Evolutionary conservation across 1,140 invertebrate genomes (phyloP), one percentile per base, ranked within the genome.

Genomic region (Drosophila azteca): DNA sequence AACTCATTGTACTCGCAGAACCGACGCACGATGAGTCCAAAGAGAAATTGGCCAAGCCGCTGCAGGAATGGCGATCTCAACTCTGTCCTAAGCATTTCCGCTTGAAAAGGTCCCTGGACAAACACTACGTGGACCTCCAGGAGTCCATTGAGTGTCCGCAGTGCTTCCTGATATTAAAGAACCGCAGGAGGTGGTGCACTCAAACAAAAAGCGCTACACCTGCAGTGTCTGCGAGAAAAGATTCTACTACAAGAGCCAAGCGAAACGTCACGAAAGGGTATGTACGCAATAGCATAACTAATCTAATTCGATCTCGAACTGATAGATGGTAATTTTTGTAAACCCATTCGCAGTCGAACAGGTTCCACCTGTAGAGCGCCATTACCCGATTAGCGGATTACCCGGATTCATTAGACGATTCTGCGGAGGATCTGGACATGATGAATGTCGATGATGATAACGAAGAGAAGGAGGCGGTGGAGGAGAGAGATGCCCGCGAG

Each of bases 221-320:
- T 91, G 90, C 54, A 43, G 44, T n/a, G 61, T 78, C 9, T 91
- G 90, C n/a, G 13, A 91, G 2, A 91, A 91, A 31, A 90, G 90
- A 1, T 91, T 90, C 45, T 91, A 78, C 59, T 74, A 91, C 66
- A 89, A 83, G 6, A 90, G 90, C 39, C 87, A 91, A 73, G 73
- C 71, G 67, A 77, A 90, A 31, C 61, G 66, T 1, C 88, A 91
- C 54, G 72, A 89, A 45, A 74, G 49, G 63, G 84, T 89, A 17
- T 7, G 13, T 22, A 35, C 17, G 17, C 13, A 1, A 1, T 8
- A 17, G 2, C 8, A 20, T 6, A 5, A 3, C 6, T 26, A 17
- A 20, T 20, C 17, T 20, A 20, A 15, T 26, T 3, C 4, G 26
- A 20, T 3, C 11, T 0, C 2, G 7, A 5, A 8, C 2, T 49